Evolutionary conservation across 2,888 invertebrate species (phyloP).

Genomic region (Aphidius colemani): DNA sequence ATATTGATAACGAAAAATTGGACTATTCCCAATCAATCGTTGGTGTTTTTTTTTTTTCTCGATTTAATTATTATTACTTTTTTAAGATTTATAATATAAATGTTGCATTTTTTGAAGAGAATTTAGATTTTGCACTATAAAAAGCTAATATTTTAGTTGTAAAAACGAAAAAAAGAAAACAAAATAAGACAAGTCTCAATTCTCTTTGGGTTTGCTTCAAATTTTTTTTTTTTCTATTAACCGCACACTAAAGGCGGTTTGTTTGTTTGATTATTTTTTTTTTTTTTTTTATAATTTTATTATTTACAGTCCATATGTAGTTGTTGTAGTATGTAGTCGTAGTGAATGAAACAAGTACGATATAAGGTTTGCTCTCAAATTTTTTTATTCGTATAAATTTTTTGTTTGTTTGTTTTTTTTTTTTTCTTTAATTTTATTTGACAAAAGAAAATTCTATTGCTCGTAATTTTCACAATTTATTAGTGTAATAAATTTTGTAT

Average conservation of each 20-base stretch:
- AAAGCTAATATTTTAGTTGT: no score
- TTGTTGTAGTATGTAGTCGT: slow-evolving; percentile 25
- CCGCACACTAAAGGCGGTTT: not conserved
- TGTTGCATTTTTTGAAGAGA: no score
- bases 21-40: slow-evolving; percentile 17
- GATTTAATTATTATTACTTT: slow-evolving; percentile 18
- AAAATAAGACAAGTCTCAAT: not conserved
- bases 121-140: no score
- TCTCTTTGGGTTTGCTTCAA: slow-evolving; percentile 13
- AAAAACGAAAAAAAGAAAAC: no score
- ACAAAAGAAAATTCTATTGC: slow-evolving; percentile 17
- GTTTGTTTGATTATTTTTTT: slow-evolving; percentile 32
- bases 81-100: slow-evolving; percentile 6
- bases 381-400: slow-evolving; percentile 15
- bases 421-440: slow-evolving; percentile 10
- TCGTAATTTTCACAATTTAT: slow-evolving; percentile 39
- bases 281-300: slow-evolving; percentile 30
- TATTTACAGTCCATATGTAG: slow-evolving; percentile 24
- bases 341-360: slow-evolving; percentile 17
- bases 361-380: slow-evolving; percentile 13
- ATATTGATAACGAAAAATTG: slow-evolving; percentile 13
- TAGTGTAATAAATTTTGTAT: slow-evolving; percentile 35
- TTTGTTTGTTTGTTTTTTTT: slow-evolving; percentile 22
- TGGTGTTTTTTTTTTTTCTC: slow-evolving; percentile 12
- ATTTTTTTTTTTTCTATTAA: slow-evolving; percentile 8